Evolutionary conservation across 2,113 vertebrate genomes (phyloP), one percentile per base, ranked within the genome.

Genomic region (Azemiops feae): DNA sequence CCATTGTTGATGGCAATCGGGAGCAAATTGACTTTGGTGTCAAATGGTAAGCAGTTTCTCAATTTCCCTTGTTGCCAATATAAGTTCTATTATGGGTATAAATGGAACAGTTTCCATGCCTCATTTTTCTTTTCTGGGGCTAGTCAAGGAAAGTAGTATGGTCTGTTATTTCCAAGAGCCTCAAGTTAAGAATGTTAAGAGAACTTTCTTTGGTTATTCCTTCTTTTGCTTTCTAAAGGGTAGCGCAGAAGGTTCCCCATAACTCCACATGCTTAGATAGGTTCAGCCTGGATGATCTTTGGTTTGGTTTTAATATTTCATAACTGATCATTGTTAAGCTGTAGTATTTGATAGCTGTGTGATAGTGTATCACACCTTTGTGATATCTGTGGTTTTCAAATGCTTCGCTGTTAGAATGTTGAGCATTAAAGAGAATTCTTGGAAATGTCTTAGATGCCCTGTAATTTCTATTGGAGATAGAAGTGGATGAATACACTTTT

Each of bases 1-100:
- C 99, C 99, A 0, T 98, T 99, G 25, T 98, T 99, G 91, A 99
- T 99, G 99, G 99, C 98, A 18, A 97, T 98, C 0, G 96, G 97
- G 91, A 98, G 98, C 95, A 98, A 97, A 93, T 96, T 99, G 92
- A 98, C 98, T 16, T 96, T 99, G 47, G n/a, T 97, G 93, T 98
- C 99, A 95, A 98, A 96, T 95, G 98, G 99, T 99, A 93, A 97
- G 94, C 81, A 30, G 34, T 55, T 23, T 43, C 8, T 43, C 23
- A 22, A 12, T 12, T 5, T 3, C 90, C 60, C 2, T 92, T 86
- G 57, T 5, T 1, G 43, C 39, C 55, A 16, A 10, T 18, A n/a
- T 54, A 45, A 89, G 25, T 2, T 25, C n/a, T 53, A 45, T 25
- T 7, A 88, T 90, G 11, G 91, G 47, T 92, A 23, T 3, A 6